Conservation (phyloP, 2,797 vertebrate species). For the Sebastes miniatus region DNA sequence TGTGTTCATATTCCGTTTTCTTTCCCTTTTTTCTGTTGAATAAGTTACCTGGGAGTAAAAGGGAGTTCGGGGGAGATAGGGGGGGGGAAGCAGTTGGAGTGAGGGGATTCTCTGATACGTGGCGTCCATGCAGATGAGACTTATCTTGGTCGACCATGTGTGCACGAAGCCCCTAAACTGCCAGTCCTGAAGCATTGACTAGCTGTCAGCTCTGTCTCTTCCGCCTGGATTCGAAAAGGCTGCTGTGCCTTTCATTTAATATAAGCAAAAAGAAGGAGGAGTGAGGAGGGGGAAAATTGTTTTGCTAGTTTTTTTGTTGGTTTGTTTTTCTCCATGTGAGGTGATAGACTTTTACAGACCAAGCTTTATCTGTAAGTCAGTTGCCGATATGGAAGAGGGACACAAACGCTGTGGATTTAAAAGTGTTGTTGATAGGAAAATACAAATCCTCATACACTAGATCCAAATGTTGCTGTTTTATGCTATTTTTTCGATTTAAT, state of each 20-base stretch:
- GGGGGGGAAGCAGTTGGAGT: constrained; percentile 39
- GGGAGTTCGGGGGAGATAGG: constrained; percentile 46
- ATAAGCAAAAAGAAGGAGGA: constrained; percentile 66
- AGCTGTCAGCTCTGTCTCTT: constrained; percentile 81
- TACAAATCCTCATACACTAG: constrained; percentile 41
- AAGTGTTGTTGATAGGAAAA: constrained; percentile 63
- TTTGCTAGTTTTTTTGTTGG: constrained; percentile 68
- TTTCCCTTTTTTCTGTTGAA: constrained; percentile 62
- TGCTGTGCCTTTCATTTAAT: constrained; percentile 78
- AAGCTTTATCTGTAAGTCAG: constrained; percentile 62
- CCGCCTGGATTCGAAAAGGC: constrained; percentile 72
- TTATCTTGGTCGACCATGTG: constrained; percentile 86
- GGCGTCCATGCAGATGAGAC: constrained; percentile 84
- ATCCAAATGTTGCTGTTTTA: constrained; percentile 21
- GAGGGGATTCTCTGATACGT: constrained; percentile 76
- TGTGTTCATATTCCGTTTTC: constrained; percentile 68
- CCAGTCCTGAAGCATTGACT: constrained; percentile 84
- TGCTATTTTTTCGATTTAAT: constrained; percentile 22
- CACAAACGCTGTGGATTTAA: constrained; percentile 56
- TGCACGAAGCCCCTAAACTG: constrained; percentile 81
- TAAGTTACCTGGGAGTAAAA: constrained; percentile 80
- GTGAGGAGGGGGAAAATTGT: constrained; percentile 51
- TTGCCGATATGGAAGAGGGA: constrained; percentile 60
- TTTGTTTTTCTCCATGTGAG: constrained; percentile 73
- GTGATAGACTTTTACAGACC: constrained; percentile 59